phyloP scores from a whole-genome alignment of 2,113 vertebrate species.

The Aspidoscelis tigris region DNA sequence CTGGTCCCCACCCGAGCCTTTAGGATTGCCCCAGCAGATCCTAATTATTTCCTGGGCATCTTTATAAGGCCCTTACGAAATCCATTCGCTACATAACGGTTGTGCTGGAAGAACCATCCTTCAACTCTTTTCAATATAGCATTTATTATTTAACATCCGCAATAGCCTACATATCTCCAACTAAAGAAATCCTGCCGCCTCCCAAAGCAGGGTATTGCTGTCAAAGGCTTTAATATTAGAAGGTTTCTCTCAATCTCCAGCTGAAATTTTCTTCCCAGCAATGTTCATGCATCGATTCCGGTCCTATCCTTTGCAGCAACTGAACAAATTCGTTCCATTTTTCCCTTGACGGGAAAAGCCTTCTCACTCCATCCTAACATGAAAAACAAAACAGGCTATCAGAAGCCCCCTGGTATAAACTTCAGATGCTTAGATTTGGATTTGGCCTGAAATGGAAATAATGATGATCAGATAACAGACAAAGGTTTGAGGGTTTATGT shows the following conservation, averaged over 20 bases:
- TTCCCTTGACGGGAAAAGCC: background rate
- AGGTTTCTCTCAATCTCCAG: background rate
- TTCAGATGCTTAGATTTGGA: too few relatives aligned
- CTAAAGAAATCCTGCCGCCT: background rate
- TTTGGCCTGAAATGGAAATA: too few relatives aligned
- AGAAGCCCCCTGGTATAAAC: background rate
- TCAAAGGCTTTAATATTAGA: background rate
- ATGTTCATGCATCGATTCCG: background rate
- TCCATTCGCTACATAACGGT: background rate
- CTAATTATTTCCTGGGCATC: background rate
- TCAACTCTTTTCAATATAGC: background rate
- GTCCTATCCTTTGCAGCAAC: background rate
- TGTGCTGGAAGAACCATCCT: background rate
- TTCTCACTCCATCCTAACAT: background rate
- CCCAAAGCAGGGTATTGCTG: background rate
- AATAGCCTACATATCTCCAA: background rate
- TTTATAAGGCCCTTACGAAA: background rate
- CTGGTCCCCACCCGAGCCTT: background rate
- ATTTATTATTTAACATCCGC: too few relatives aligned
- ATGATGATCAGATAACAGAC: background rate
- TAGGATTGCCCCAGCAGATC: background rate
- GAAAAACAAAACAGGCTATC: background rate
- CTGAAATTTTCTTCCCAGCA: background rate
- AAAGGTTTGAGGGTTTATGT: background rate
- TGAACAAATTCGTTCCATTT: background rate